Percentiles rank a stretch among this genome's conserved stretches.
phyloP scores from a whole-genome alignment of 1,140 invertebrate genomes.

The Metaphire vulgaris region DNA sequence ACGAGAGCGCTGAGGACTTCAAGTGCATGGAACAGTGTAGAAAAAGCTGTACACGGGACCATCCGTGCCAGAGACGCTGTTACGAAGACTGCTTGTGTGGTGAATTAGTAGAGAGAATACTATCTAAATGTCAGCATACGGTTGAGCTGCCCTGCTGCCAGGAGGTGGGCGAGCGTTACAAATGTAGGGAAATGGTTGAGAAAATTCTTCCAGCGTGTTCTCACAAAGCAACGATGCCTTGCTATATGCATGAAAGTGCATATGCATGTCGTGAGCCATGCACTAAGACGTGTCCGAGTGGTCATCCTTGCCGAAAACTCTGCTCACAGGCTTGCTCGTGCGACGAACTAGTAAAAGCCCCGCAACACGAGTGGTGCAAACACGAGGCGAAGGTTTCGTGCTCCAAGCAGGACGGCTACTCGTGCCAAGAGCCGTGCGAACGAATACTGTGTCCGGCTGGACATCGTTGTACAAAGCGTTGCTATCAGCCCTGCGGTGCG shows the following conservation, averaged over 20 bases:
- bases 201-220: background rate
- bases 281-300: constrained; percentile 30
- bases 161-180: background rate
- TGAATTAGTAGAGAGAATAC: background rate
- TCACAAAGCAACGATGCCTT: background rate
- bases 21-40: constrained; percentile 33
- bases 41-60: constrained; percentile 53
- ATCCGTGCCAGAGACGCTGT: constrained; percentile 58
- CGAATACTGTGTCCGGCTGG: background rate
- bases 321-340: constrained; percentile 41
- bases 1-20: constrained; percentile 17
- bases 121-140: constrained; percentile 37
- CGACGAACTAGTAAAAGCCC: no score
- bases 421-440: background rate
- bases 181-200: background rate
- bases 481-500: background rate
- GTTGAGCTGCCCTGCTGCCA: constrained; percentile 17
- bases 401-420: background rate
- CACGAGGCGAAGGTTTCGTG: constrained; percentile 1
- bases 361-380: constrained; percentile 33
- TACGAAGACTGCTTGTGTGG: constrained; percentile 42
- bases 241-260: background rate
- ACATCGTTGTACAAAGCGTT: background rate
- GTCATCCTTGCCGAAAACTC: constrained; percentile 36
- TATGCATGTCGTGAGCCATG: background rate